Percentiles rank a stretch among this genome's conserved stretches.
Conservation (phyloP, 30 jellyfish, hydroid and myxozoan genomes). For the Catostylus mosaicus region DNA sequence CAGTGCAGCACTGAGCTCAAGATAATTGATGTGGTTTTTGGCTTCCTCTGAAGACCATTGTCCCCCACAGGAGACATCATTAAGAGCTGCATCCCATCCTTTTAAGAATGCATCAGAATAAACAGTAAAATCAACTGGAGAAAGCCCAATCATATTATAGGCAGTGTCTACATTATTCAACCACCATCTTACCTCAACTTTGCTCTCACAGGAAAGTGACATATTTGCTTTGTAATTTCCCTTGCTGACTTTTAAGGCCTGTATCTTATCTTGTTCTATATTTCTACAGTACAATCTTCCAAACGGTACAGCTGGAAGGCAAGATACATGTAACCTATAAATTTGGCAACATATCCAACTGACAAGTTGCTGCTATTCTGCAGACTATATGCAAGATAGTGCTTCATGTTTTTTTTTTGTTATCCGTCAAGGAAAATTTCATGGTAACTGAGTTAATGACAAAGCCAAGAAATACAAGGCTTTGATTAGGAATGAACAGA, state of each 20-base stretch:
- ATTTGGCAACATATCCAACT: conserved; percentile 24
- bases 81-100: conserved; percentile 54
- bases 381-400: not conserved
- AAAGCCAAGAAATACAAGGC: conserved; percentile 47
- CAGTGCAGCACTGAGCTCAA: conserved; percentile 42
- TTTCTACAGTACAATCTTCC: conserved; percentile 33
- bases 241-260: conserved; percentile 19
- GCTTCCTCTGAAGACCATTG: conserved; percentile 41
- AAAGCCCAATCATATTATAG: conserved; percentile 14
- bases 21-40: conserved; percentile 36
- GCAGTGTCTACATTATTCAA: conserved; percentile 1
- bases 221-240: conserved; percentile 35
- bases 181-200: conserved; percentile 49
- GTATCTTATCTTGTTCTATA: conserved; percentile 10
- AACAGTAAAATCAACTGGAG: conserved; percentile 7
- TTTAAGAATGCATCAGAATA: conserved; percentile 35
- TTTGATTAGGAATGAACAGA: conserved; percentile 38
- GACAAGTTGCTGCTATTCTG: conserved; percentile 6
- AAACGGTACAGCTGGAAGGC: conserved; percentile 55
- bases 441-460: conserved; percentile 35
- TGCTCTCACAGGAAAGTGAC: conserved; percentile 15
- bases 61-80: conserved; percentile 38
- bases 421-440: conserved; percentile 34
- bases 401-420: conserved; percentile 15
- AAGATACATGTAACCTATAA: conserved; percentile 44